Conservation (phyloP, 2,797 vertebrate genomes). For the Halcyon leucocephala region DNA sequence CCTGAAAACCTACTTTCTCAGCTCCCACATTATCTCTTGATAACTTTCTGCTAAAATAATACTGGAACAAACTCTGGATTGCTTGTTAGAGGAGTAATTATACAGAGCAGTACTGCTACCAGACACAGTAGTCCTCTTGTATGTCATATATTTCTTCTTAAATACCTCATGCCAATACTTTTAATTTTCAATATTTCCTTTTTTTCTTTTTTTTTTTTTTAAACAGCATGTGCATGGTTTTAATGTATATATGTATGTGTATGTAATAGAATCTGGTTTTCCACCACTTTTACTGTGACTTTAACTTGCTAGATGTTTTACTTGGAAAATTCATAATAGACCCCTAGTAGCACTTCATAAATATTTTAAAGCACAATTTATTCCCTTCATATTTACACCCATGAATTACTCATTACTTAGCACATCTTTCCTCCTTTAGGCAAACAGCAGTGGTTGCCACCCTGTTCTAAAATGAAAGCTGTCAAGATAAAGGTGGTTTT, state of each 20-base stretch:
- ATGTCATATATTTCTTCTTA: neutral
- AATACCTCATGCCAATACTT: neutral
- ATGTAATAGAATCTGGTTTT: neutral
- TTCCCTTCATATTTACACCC: constrained; percentile 34
- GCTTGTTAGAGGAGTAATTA: neutral
- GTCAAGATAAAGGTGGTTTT: constrained; percentile 24
- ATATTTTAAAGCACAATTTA: constrained; percentile 73
- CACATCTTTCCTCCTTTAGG: constrained; percentile 6
- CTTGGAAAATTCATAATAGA: constrained; percentile 1
- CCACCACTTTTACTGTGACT: neutral
- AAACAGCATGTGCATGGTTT: neutral
- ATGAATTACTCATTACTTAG: constrained; percentile 33
- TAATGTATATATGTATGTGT: neutral
- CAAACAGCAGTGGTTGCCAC: neutral
- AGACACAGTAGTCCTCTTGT: neutral
- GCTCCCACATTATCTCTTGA: neutral
- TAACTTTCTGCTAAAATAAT: neutral
- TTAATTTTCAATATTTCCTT: neutral
- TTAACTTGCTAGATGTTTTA: neutral
- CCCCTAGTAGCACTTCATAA: constrained; percentile 52
- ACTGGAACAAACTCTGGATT: neutral
- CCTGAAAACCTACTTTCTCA: neutral
- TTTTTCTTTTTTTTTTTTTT: too few species aligned
- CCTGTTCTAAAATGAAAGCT: constrained; percentile 15
- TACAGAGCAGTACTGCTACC: neutral